These are phyloP conservation scores for Cathartes aura DNA, from an alignment of 2,113 vertebrate genomes.

Conservation along the genomic window DNA sequence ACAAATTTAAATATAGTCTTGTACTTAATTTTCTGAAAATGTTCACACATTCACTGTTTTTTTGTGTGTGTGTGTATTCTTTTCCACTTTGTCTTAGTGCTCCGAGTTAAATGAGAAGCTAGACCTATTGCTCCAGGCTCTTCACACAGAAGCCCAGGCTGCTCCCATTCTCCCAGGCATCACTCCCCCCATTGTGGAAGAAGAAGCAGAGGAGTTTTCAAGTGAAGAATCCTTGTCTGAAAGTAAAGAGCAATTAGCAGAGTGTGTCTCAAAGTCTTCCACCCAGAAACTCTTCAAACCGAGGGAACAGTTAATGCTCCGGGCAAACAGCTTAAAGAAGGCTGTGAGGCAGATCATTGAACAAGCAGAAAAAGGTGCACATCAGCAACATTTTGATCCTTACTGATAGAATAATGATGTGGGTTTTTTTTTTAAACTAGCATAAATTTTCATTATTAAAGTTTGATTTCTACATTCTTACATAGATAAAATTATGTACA, in stretches of 20 bases:
- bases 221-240: constrained; percentile 92
- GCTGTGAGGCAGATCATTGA: constrained; percentile 95
- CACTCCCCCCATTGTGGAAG: constrained; percentile 86
- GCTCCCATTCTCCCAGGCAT: constrained; percentile 69
- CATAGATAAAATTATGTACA: background rate
- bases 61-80: background rate
- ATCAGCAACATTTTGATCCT: background rate
- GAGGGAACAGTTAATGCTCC: constrained; percentile 89
- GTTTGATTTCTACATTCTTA: background rate
- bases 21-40: background rate
- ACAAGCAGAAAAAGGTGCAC: constrained; percentile 91
- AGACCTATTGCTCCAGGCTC: constrained; percentile 90
- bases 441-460: background rate
- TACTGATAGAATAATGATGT: background rate
- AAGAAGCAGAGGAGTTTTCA: constrained; percentile 86
- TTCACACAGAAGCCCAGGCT: constrained; percentile 84
- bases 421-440: background rate
- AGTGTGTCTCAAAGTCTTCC: constrained; percentile 81
- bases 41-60: background rate
- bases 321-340: constrained; percentile 97
- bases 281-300: constrained; percentile 83
- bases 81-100: constrained; percentile 78
- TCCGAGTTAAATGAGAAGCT: constrained; percentile 93
- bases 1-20: background rate
- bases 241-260: constrained; percentile 84